phyloP scores from a whole-genome alignment of 1,140 invertebrate genomes.

The Formica exsecta region DNA sequence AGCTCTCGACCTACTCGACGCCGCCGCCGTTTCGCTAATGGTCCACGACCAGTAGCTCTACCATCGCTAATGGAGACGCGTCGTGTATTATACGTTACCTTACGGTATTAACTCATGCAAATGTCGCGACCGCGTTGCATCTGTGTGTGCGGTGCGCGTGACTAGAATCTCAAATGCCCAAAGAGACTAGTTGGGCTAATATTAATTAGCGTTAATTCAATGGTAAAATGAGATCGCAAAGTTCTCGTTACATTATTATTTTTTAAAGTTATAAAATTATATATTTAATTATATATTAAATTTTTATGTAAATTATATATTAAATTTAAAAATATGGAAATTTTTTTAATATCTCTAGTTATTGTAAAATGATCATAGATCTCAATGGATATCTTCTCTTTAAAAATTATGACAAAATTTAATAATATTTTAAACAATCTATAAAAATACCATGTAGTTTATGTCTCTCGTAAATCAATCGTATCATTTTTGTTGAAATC shows the following conservation, averaged over 20 bases:
- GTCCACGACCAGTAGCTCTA: neutral
- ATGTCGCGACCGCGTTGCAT: conserved; percentile 24
- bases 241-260: too few species aligned
- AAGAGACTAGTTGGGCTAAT: neutral
- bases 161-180: conserved; percentile 13
- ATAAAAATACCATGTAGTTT: neutral
- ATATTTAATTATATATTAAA: too few species aligned
- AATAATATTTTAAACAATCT: neutral
- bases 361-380: neutral
- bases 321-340: too few species aligned
- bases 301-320: too few species aligned
- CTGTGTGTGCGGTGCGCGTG: neutral
- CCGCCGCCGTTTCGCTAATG: conserved; percentile 43
- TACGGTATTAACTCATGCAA: conserved; percentile 34
- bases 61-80: conserved; percentile 25
- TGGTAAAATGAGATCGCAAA: neutral
- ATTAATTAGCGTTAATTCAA: conserved; percentile 38
- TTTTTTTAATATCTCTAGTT: neutral
- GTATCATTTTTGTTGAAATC: neutral
- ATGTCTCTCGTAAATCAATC: neutral
- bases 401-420: neutral
- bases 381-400: neutral
- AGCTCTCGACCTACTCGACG: neutral
- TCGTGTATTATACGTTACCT: conserved; percentile 9
- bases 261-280: too few species aligned